phyloP scores from a whole-genome alignment of 1,140 invertebrate genomes.

The Nasonia giraulti region DNA sequence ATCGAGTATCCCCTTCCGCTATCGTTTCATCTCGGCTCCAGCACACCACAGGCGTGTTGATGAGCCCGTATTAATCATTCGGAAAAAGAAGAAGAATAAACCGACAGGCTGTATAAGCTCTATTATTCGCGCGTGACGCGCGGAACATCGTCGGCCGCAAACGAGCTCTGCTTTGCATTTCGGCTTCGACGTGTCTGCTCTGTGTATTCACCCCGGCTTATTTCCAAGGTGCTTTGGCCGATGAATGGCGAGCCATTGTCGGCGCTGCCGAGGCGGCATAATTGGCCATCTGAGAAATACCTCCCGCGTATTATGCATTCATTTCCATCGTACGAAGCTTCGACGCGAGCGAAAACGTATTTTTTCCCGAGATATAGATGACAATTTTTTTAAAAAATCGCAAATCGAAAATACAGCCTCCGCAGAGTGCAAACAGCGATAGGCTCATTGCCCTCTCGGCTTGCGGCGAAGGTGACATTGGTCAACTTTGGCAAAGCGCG shows the following conservation, averaged over 20 bases:
- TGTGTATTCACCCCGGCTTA: slow-evolving; percentile 2
- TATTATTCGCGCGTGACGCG: neutral
- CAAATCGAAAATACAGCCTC: no score
- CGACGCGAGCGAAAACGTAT: no score
- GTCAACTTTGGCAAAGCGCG: slow-evolving; percentile 53
- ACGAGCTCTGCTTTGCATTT: neutral
- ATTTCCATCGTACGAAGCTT: neutral
- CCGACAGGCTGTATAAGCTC: neutral
- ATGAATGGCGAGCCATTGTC: neutral
- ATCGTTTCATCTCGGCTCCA: neutral
- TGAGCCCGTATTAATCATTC: no score
- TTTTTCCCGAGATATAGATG: no score
- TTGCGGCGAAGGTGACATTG: slow-evolving; percentile 52
- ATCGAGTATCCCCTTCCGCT: neutral
- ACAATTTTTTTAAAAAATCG: no score
- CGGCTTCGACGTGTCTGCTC: no score
- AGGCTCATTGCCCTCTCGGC: neutral
- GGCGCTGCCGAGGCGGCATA: neutral
- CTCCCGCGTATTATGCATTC: neutral
- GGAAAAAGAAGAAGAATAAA: no score
- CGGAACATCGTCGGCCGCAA: neutral
- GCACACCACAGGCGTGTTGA: neutral
- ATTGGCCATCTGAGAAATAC: neutral
- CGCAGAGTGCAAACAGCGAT: neutral
- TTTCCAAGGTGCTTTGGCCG: neutral